Evolutionary conservation across 2,113 vertebrate genomes (phyloP).

Genomic region (Tupaia chinensis): DNA sequence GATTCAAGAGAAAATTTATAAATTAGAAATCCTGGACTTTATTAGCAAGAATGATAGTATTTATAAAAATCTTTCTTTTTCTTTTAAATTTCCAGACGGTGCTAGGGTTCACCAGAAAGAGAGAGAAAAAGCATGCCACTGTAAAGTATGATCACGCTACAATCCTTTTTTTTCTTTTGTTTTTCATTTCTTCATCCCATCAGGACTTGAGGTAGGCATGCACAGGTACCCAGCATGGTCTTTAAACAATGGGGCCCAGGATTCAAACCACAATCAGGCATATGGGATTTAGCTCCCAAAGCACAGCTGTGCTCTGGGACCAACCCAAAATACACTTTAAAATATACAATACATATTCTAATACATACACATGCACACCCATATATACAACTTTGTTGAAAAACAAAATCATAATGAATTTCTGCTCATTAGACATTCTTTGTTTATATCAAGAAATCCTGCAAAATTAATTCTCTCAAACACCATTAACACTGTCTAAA

Average conservation of each 20-base stretch:
- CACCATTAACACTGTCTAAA: not conserved
- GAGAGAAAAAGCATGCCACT: no score
- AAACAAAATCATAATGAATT: not conserved
- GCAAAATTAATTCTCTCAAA: not conserved
- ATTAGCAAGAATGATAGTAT: not conserved
- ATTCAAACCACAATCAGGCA: no score
- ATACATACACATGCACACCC: not conserved
- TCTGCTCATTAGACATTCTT: not conserved
- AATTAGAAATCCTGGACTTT: not conserved
- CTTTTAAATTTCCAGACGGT: no score
- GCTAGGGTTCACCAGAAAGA: no score
- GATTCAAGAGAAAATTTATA: slow-evolving; percentile 13
- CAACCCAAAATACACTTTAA: not conserved
- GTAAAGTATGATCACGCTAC: no score
- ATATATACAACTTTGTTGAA: not conserved
- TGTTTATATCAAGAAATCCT: not conserved
- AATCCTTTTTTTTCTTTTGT: no score
- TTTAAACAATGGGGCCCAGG: no score
- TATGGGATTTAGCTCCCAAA: no score
- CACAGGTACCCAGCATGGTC: no score
- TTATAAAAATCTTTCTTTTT: not conserved
- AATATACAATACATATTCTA: not conserved
- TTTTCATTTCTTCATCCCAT: no score
- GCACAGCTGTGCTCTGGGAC: no score
- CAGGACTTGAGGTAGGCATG: no score